Percentiles rank a stretch among this genome's conserved stretches.
Evolutionary conservation across 2,797 vertebrate species (phyloP).

Genomic region (Sarcoramphus papa): DNA sequence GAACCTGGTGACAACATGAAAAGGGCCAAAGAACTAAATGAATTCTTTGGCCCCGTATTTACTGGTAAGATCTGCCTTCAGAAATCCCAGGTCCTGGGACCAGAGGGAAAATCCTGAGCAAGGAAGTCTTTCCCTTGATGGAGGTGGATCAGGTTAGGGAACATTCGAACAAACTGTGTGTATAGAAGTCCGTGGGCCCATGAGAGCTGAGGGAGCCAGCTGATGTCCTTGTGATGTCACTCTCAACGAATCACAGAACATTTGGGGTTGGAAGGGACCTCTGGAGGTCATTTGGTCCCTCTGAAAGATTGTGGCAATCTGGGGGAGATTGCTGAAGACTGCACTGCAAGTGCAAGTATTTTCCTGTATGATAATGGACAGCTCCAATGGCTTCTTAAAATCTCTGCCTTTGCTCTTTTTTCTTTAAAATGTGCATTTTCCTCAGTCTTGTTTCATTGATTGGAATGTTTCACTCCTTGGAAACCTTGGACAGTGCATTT

Average conservation of each 20-base stretch:
- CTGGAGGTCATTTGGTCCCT: not conserved
- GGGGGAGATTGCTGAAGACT: not conserved
- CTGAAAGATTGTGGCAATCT: not conserved
- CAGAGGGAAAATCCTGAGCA: not conserved
- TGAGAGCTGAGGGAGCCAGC: not conserved
- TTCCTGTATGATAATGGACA: not conserved
- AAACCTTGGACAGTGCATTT: not conserved
- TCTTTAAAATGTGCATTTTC: not conserved
- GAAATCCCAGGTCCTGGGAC: not conserved
- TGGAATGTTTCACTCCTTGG: not conserved
- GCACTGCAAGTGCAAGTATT: not conserved
- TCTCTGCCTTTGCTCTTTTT: not conserved
- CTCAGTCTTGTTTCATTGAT: not conserved
- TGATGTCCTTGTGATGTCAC: not conserved
- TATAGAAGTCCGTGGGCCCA: not conserved
- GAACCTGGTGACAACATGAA: not conserved
- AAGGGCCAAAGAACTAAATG: not conserved
- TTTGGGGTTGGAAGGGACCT: not conserved
- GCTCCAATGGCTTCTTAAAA: not conserved
- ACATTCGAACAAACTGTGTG: not conserved
- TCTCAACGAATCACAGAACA: not conserved
- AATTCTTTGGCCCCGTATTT: not conserved
- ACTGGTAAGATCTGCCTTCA: not conserved
- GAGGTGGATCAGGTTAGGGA: not conserved
- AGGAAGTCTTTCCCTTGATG: not conserved